Base-by-base conservation (phyloP, 2,113 vertebrate species). In the Orientallactaga bullata region DNA sequence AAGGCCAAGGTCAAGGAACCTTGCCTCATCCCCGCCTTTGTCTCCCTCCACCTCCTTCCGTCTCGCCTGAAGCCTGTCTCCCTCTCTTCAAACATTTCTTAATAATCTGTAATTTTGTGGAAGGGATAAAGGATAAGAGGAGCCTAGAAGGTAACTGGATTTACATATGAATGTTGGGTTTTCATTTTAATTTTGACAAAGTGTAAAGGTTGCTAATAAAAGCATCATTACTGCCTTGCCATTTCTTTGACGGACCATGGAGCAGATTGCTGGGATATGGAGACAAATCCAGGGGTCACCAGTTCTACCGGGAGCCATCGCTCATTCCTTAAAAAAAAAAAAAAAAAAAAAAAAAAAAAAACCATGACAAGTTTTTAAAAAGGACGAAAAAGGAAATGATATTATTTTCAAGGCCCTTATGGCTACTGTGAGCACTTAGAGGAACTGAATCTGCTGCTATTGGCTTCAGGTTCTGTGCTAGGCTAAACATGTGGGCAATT, bases 191-290 rank as follows among this genome's bases (percentile, higher is more conserved):
- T 98, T 98, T 97, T 97, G 76, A 87, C 85, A 32, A 93, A 97
- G 90, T 80, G 95, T 97, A 96, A 97, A 97, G 86, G 88, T 98
- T 95, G 97, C 88, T 97, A 96, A 96, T 97, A 89, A 97, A 97
- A 97, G 71, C 93, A 95, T 95, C 96, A 77, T 30, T 88, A 94
- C 96, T 92, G 88, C 96, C 94, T 97, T 63, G 63, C 42, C 15
- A 21, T 96, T 93, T 79, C 94, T 96, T 95, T 97, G 88, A 94
- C 76, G 90, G 88, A 83, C 97, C 39, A 55, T 0, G 65, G 86
- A 97, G 94, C 92, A 97, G 96, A 97, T 97, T 95, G 91, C 93
- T 68, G 77, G 92, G 97, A 96, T 96, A 96, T 21, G 94, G 92
- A 90, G 85, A 95, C 97, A 83, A 91, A 96, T 85, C 73, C 84